Base-by-base conservation (phyloP, 2,888 invertebrate species). In the Ctenicera cuprea region DNA sequence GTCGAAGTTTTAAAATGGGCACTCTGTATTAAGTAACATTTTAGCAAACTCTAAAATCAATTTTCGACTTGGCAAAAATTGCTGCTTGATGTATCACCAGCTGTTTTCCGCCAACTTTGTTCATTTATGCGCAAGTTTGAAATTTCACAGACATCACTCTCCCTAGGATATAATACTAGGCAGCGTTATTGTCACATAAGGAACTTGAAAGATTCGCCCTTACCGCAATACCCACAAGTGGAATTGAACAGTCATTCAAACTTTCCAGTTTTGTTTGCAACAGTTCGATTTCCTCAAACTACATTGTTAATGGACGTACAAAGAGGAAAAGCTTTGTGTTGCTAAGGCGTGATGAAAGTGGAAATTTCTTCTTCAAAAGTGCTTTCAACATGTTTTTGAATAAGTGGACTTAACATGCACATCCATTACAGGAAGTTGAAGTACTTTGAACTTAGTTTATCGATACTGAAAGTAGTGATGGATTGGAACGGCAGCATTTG, bases 291-390 rank as follows among this genome's bases (percentile, higher is more conserved):
- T 67, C 45, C 43, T 26, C 66, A 67, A 57, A 54, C 41, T 41
- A 67, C 16, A 67, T 26, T 57, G 67, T 57, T 68, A 68, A 68
- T 68, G 68, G 68, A 68, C 43, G 22, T 20, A 54, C 22, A 66
- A 16, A 8, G 41, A 8, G 14, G 67, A 67, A 43, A 14, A 37
- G 65, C 37, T 65, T 37, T 65, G 52, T 41, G 33, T 9, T 33
- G 30, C 12, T 18, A 41, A 11, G 18, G 12, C 30, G 16, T 30
- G 37, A 22, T 33, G 33, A 14, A 33, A 59, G 59, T 54, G 18
- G 16, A 18, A 16, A 14, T 45, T 45, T 18, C 9, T 45, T 45
- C 4, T 43, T 16, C n/a, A n/a, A 16, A n/a, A 43, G 2, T 16
- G 41, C 33, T 33, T 33, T 33, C 33, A 33, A 9, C 9, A 8